A percentile compares a stretch with the other conserved stretches of the same genome.
These are phyloP conservation scores for Bucco capensis DNA, from an alignment of 2,113 vertebrate species.

Conservation along the genomic window DNA sequence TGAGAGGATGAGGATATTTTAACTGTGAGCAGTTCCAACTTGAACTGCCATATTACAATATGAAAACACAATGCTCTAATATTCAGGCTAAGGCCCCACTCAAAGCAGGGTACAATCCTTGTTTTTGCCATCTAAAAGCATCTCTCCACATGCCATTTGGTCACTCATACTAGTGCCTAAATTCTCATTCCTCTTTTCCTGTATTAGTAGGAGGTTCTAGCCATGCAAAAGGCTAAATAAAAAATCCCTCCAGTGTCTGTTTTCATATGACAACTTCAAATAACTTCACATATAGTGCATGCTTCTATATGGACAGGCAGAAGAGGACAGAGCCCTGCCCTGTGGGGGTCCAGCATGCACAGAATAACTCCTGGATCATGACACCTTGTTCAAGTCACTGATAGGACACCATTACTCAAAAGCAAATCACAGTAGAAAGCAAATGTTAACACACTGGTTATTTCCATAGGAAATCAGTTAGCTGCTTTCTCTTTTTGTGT, in stretches of 20 bases:
- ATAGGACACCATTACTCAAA: accelerated
- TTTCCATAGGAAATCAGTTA: not conserved
- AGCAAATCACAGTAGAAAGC: not conserved
- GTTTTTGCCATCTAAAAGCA: not conserved
- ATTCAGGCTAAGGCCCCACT: not conserved
- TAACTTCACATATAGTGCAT: accelerated
- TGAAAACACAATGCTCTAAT: not conserved
- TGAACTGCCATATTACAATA: not conserved
- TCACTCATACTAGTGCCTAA: not conserved
- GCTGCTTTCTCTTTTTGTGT: not conserved
- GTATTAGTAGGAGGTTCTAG: not conserved
- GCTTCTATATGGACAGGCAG: not conserved
- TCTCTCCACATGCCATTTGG: not conserved
- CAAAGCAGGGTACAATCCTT: not conserved
- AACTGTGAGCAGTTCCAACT: not conserved
- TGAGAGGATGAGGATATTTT: not conserved
- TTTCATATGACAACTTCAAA: too few species aligned
- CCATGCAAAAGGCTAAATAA: not conserved
- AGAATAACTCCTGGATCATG: not conserved
- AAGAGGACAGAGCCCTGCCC: not conserved
- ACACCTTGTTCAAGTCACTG: not conserved
- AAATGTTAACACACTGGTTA: not conserved
- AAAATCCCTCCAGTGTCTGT: not conserved
- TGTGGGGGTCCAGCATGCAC: not conserved
- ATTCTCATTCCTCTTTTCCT: not conserved